Evolutionary conservation across 2,113 vertebrate species (phyloP).

Genomic region (Anarhynchus alexandrinus): DNA sequence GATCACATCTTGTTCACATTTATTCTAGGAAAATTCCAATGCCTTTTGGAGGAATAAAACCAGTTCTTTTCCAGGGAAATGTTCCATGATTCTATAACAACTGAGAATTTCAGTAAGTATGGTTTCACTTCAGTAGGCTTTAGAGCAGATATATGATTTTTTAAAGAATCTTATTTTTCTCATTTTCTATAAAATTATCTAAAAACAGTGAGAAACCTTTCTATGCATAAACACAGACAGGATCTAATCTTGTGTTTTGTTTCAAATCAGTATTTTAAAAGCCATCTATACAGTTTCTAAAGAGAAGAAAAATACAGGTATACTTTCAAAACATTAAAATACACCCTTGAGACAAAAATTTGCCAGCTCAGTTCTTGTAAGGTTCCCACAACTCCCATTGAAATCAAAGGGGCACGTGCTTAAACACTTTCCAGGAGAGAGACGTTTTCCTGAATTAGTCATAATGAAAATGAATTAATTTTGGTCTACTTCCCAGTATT

Average conservation of each 20-base stretch:
- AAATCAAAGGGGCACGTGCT: slow-evolving; percentile 5
- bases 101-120: neutral
- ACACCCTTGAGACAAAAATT: neutral
- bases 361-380: neutral
- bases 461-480: slow-evolving; percentile 36
- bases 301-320: neutral
- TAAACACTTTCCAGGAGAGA: neutral
- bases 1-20: neutral
- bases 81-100: neutral
- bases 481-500: slow-evolving; percentile 23
- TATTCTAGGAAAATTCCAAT: slow-evolving; percentile 3
- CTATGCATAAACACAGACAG: neutral
- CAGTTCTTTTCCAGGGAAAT: neutral
- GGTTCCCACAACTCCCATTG: neutral
- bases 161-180: neutral
- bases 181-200: neutral
- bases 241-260: neutral
- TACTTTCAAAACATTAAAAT: neutral
- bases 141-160: neutral
- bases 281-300: neutral
- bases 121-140: neutral
- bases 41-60: neutral
- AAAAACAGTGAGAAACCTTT: neutral
- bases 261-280: neutral
- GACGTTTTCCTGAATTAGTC: neutral